Evolutionary conservation across 1,140 invertebrate genomes (phyloP).

Genomic region (Aphelenchoides avenae): DNA sequence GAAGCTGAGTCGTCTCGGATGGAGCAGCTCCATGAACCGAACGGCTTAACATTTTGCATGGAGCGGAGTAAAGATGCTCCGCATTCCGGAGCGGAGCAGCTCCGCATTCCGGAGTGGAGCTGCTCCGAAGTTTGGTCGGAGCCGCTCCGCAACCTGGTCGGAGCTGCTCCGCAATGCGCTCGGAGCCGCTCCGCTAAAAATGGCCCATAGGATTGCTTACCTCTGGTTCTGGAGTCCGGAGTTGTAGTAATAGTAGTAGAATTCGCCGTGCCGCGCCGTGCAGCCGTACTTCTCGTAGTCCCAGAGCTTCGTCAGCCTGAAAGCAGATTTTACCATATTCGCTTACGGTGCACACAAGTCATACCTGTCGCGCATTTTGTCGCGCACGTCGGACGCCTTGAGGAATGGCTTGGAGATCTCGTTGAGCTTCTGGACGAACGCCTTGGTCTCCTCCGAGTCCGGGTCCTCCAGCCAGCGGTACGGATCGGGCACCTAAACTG

Average conservation of each 20-base stretch:
- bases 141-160: too few species aligned
- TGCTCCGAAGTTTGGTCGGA: too few species aligned
- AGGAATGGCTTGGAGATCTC: slow-evolving; percentile 80
- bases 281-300: slow-evolving; percentile 91
- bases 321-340: slow-evolving; percentile 16
- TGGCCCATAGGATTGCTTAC: slow-evolving; percentile 64
- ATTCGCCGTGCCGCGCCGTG: slow-evolving; percentile 74
- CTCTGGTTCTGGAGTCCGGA: slow-evolving; percentile 92
- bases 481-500: slow-evolving; percentile 75
- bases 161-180: too few species aligned
- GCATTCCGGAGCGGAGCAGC: too few species aligned
- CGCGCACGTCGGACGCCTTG: slow-evolving; percentile 71
- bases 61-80: too few species aligned
- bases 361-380: slow-evolving; percentile 69
- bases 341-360: not conserved
- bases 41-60: too few species aligned
- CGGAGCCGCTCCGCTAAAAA: too few species aligned
- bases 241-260: slow-evolving; percentile 89
- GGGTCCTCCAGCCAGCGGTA: slow-evolving; percentile 96
- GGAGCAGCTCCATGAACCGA: too few species aligned
- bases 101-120: too few species aligned
- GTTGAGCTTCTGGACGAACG: slow-evolving; percentile 87
- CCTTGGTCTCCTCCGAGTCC: slow-evolving; percentile 81
- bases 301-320: slow-evolving; percentile 78
- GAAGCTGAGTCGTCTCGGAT: slow-evolving; percentile 8